Evolutionary conservation across 2,113 vertebrate genomes (phyloP).

Genomic region (Mustela lutreola): DNA sequence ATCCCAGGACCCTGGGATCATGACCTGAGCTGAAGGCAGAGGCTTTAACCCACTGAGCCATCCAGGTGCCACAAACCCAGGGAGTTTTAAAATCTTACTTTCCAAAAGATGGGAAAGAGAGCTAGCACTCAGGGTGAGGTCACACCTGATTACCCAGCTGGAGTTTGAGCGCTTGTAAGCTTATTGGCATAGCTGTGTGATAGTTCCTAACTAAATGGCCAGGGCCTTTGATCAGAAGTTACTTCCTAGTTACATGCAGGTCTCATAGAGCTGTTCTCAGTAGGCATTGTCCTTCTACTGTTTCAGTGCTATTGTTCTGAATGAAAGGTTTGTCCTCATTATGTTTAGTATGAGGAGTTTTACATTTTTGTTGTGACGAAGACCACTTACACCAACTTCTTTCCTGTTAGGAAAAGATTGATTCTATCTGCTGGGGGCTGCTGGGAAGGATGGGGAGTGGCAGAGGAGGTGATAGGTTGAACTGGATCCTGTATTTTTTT

Average conservation of each 20-base stretch:
- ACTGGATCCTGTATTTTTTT: background rate
- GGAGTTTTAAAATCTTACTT: background rate
- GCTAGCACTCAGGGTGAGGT: background rate
- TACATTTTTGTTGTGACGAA: constrained; percentile 26
- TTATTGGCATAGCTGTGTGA: background rate
- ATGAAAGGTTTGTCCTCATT: background rate
- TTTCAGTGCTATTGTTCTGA: background rate
- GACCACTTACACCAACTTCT: background rate
- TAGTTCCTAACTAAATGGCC: background rate
- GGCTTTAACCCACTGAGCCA: too few species aligned
- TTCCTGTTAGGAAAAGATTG: constrained; percentile 35
- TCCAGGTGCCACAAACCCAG: background rate
- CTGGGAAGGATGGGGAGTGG: background rate
- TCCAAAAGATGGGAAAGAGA: background rate
- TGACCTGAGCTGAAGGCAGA: too few species aligned
- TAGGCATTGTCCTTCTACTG: background rate
- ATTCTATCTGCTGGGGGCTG: background rate
- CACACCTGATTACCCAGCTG: background rate
- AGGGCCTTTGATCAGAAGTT: background rate
- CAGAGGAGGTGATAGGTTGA: background rate
- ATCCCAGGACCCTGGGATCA: too few species aligned
- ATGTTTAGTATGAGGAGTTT: background rate
- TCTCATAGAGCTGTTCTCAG: background rate
- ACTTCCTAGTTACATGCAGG: background rate
- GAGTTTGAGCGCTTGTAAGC: background rate